phyloP scores from a whole-genome alignment of 2,113 vertebrate genomes.

The Onychorhynchus coronatus region DNA sequence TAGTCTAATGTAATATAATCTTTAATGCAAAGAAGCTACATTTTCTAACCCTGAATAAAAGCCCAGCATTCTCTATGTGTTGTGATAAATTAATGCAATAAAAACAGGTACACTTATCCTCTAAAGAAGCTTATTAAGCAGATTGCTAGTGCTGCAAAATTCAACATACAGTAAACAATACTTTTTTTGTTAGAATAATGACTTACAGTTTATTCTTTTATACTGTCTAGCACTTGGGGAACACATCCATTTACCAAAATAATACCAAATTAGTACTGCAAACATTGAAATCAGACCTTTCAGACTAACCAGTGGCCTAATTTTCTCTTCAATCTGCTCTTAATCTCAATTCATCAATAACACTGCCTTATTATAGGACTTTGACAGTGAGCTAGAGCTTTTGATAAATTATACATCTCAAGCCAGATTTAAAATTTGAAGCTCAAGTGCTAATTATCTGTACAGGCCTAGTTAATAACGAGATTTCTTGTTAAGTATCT shows the following conservation, averaged over 20 bases:
- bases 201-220: conserved; percentile 73
- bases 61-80: conserved; percentile 56
- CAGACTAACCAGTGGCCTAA: conserved; percentile 84
- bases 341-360: conserved; percentile 99
- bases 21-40: conserved; percentile 69
- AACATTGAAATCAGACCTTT: conserved; percentile 91
- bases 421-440: conserved; percentile 98
- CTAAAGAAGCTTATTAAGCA: conserved; percentile 78
- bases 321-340: conserved; percentile 92
- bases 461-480: conserved; percentile 99
- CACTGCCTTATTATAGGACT: conserved; percentile 88
- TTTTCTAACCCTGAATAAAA: conserved; percentile 73
- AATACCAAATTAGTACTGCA: conserved; percentile 90
- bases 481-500: conserved; percentile 99
- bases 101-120: conserved; percentile 76
- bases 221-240: conserved; percentile 70
- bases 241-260: conserved; percentile 85
- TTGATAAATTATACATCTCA: conserved; percentile 99
- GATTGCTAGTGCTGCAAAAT: conserved; percentile 77
- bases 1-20: conserved; percentile 69
- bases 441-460: conserved; percentile 99
- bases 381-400: conserved; percentile 91
- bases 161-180: conserved; percentile 69
- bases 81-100: conserved; percentile 77
- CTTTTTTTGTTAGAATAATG: conserved; percentile 78